phyloP scores from a whole-genome alignment of 2,113 vertebrate species.

The Antennarius striatus region DNA sequence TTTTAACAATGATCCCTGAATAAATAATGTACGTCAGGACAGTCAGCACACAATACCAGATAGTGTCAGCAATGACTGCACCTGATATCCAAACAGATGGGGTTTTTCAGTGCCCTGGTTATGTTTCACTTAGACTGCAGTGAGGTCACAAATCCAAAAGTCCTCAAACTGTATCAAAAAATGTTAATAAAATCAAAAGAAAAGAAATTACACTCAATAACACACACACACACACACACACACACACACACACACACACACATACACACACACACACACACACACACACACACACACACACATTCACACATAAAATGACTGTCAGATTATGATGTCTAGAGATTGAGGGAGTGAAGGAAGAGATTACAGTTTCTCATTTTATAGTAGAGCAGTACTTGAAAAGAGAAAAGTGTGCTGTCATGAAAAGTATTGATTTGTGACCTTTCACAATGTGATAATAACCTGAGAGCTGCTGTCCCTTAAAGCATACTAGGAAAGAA shows the following conservation, averaged over 20 bases:
- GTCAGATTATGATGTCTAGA: constrained; percentile 60
- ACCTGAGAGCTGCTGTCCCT: constrained; percentile 46
- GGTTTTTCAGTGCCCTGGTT: constrained; percentile 37
- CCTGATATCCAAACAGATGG: constrained; percentile 27
- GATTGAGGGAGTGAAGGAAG: constrained; percentile 22
- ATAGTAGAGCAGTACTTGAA: constrained; percentile 38
- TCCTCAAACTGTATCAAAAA: constrained; percentile 31
- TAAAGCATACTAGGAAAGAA: background rate
- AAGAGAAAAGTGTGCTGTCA: constrained; percentile 46
- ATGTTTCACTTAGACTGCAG: constrained; percentile 41
- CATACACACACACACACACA: background rate
- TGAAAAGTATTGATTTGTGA: constrained; percentile 68
- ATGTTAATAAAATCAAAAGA: background rate
- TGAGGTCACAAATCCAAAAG: constrained; percentile 51
- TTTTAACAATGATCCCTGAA: constrained; percentile 21
- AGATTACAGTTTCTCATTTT: constrained; percentile 63
- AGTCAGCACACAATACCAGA: background rate
- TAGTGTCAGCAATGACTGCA: background rate
- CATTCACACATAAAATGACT: constrained; percentile 16
- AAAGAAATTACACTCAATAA: constrained; percentile 3
- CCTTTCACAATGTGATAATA: constrained; percentile 55
- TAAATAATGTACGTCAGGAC: background rate
- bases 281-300: too few species aligned
- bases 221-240: background rate
- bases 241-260: too few species aligned